These are phyloP conservation scores for Xanthia icteritia DNA, from an alignment of 2,888 invertebrate genomes.

Conservation along the genomic window DNA sequence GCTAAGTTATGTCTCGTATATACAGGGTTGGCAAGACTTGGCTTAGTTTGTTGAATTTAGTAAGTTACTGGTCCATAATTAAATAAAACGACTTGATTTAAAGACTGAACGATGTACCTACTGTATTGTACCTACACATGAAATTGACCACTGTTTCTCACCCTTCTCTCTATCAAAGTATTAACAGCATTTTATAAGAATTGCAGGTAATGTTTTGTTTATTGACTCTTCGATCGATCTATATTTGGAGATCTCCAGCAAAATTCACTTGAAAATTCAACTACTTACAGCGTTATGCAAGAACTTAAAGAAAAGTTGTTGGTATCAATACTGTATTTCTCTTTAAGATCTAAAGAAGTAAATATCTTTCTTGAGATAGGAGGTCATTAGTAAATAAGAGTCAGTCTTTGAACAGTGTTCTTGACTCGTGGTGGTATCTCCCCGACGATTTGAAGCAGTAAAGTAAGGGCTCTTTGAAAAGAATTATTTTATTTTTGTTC, in stretches of 20 bases:
- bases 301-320: not conserved
- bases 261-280: not conserved
- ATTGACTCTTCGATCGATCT: not conserved
- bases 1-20: slow-evolving; percentile 11
- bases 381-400: slow-evolving; percentile 33
- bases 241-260: not conserved
- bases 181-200: no score
- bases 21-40: slow-evolving; percentile 2
- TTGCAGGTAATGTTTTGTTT: not conserved
- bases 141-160: no score
- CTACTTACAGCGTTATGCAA: not conserved
- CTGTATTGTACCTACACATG: not conserved
- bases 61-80: not conserved
- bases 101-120: not conserved
- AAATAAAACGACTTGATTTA: not conserved
- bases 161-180: not conserved
- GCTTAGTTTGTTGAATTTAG: slow-evolving; percentile 10
- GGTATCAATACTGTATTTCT: not conserved
- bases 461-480: not conserved
- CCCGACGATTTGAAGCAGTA: not conserved
- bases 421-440: not conserved
- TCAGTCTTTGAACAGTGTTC: not conserved
- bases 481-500: not conserved
- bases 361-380: not conserved
- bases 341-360: slow-evolving; percentile 1